phyloP scores from a whole-genome alignment of 2,888 invertebrate genomes.

The Homarus gammarus region DNA sequence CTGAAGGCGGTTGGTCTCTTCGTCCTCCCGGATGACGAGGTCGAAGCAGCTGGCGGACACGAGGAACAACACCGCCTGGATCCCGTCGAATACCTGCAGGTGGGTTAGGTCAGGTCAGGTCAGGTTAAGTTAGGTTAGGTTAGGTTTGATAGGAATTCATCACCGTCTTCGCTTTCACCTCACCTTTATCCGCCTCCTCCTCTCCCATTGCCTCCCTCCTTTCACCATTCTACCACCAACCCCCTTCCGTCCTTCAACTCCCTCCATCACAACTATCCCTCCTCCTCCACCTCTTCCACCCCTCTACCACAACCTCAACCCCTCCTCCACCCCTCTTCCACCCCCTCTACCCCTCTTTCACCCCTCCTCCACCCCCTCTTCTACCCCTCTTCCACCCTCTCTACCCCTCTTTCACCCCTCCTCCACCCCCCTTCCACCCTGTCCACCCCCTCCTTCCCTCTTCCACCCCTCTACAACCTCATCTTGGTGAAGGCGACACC shows the following conservation, averaged over 20 bases:
- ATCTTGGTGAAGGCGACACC: no score
- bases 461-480: constrained; percentile 60
- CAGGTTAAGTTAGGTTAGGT: not conserved
- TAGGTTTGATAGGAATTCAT: no score
- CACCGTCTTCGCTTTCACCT: not conserved
- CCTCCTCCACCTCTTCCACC: not conserved
- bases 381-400: not conserved
- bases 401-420: not conserved
- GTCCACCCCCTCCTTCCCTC: not conserved
- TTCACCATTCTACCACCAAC: no score
- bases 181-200: no score
- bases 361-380: not conserved
- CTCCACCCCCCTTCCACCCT: not conserved
- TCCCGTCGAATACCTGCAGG: constrained; percentile 87
- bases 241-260: not conserved
- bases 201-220: no score
- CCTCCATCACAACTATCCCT: not conserved
- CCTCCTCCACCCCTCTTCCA: not conserved
- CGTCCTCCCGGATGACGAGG: constrained; percentile 86
- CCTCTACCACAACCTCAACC: not conserved
- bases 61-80: constrained; percentile 89
- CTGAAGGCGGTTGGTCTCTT: constrained; percentile 85
- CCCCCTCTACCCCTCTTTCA: not conserved
- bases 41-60: constrained; percentile 91
- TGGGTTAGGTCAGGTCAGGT: not conserved